These are phyloP conservation scores for Podiceps cristatus DNA, from an alignment of 2,113 vertebrate species.

Conservation along the genomic window DNA sequence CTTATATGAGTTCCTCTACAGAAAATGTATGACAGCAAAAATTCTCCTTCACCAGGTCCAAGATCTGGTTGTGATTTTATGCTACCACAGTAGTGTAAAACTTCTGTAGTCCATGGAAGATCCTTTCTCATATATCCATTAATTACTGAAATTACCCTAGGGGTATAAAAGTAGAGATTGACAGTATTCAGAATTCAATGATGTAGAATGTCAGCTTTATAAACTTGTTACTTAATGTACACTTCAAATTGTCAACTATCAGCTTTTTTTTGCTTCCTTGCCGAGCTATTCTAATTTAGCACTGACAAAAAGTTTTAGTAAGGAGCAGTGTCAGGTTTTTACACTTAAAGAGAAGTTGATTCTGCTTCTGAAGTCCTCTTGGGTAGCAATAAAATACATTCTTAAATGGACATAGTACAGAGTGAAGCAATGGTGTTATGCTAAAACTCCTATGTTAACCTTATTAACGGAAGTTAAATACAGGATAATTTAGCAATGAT, in stretches of 20 bases:
- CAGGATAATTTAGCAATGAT: slow-evolving; percentile 46
- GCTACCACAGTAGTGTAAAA: background rate
- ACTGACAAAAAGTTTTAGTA: background rate
- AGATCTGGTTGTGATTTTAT: background rate
- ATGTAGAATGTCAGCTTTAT: background rate
- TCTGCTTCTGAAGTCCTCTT: background rate
- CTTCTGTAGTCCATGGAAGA: background rate
- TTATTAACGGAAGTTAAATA: slow-evolving; percentile 1
- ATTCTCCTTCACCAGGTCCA: background rate
- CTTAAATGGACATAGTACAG: background rate
- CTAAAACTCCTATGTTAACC: slow-evolving; percentile 42
- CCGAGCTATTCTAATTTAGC: background rate
- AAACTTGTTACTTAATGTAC: background rate
- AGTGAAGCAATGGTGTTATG: background rate
- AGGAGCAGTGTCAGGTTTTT: background rate
- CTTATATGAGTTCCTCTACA: background rate
- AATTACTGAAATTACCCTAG: slow-evolving; percentile 21
- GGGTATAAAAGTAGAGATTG: slow-evolving; percentile 1
- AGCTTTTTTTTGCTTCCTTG: background rate
- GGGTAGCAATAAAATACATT: background rate
- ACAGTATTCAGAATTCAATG: slow-evolving; percentile 12
- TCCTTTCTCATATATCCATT: background rate
- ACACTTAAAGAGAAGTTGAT: background rate
- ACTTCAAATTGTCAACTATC: background rate
- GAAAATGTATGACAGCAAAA: background rate